Percentiles rank a stretch among this genome's conserved stretches.
Conservation (phyloP, 2,113 vertebrate species). For the Ceyx melanurus region DNA sequence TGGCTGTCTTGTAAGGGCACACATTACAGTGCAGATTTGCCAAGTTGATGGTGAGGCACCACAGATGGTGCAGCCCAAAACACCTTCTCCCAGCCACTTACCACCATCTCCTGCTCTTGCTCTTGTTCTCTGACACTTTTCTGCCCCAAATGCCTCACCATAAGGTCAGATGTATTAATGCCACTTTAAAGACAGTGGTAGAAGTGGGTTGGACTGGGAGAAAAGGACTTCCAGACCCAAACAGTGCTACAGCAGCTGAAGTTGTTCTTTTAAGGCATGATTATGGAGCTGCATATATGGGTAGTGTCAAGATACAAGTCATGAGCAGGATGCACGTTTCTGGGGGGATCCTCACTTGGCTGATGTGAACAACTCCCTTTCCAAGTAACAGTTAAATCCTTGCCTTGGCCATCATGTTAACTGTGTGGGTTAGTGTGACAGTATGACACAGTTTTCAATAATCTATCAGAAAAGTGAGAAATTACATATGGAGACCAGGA, state of each 20-base stretch:
- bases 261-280: background rate
- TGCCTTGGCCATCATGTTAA: background rate
- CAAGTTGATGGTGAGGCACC: background rate
- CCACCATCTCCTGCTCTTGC: background rate
- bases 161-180: background rate
- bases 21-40: background rate
- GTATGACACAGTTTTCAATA: background rate
- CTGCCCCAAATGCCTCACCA: background rate
- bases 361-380: background rate
- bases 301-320: background rate
- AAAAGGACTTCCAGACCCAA: background rate
- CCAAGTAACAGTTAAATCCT: background rate
- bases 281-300: rapidly evolving
- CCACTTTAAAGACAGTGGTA: background rate
- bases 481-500: background rate
- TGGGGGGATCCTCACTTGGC: background rate
- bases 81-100: background rate
- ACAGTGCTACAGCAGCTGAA: background rate
- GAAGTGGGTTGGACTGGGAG: background rate
- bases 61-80: background rate
- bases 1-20: background rate
- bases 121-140: background rate
- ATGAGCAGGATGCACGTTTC: background rate
- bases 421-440: background rate
- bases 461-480: background rate